Base-by-base conservation (phyloP, 2,113 vertebrate species). In the Dicerorhinus sumatrensis region DNA sequence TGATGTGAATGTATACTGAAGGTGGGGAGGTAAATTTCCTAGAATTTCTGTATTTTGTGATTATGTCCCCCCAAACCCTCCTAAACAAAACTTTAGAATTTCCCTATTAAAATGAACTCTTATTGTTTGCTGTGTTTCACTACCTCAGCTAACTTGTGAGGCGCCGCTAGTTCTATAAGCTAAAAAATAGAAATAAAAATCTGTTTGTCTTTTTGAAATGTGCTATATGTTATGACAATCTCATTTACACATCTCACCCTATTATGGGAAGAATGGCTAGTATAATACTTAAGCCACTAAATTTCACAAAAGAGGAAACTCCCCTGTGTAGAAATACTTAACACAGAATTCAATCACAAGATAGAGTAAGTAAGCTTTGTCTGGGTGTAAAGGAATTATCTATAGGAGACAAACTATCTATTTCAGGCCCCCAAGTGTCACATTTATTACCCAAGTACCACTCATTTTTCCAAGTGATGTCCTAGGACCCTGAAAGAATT, bases 401-500 rank as follows among this genome's bases (percentile, higher is more conserved):
- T 81, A 5, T n/a, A 29, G 36, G 56, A 83, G 48, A 77, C n/a
- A 75, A 79, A 69, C 27, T 73, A 31, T 79, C 36, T 69, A 20
- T 54, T 97, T 81, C 58, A 77, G 23, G 54, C 4, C 56, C 65
- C 65, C 39, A 79, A 69, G 65, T 73, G 60, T 82, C 46, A 60
- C 69, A 67, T 94, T 89, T 58, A 72, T 94, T 72, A 77, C 9
- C 17, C 2, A 39, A 62, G 79, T 33, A 56, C 25, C 62, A 39
- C n/a, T 67, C 54, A 62, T 96, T 92, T 91, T 93, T 91, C 77
- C 73, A 82, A 2, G 33, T 11, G n/a, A 67, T 73, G 33, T 80
- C 8, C 11, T 90, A 83, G n/a, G 72, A 90, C 51, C 23, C 88
- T 67, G 84, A 92, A 83, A 83, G 48, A 94, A 89, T 87, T 60